Base-by-base conservation (phyloP, 30 jellyfish, hydroid and myxozoan species). In the Pelagia noctiluca region DNA sequence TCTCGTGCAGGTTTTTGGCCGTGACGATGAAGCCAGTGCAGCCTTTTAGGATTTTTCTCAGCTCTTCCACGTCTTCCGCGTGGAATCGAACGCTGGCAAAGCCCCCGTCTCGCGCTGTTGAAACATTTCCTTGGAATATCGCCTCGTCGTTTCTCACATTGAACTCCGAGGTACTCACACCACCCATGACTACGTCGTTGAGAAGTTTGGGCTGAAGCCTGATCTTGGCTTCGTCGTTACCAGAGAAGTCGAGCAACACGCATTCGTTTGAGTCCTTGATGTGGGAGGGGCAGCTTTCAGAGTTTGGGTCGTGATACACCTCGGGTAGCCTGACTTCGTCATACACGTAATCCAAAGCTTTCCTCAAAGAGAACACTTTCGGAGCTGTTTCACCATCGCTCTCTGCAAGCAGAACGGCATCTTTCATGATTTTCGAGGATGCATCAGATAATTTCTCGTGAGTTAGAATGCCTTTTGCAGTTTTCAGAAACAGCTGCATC, bases 81-180 rank as follows among this genome's bases (percentile, higher is more conserved):
- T 82, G 88, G 53, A 93, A 73, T 25, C 97, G 88, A 7, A 93
- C 80, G 52, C 99, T 93, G 0, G 99, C 94, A 82, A 93, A 93
- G 5, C 99, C 99, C 42, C 99, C 99, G 23, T 83, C 76, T 22
- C 84, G 76, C 10, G 28, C 70, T 11, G 96, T 54, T 35, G 92
- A 65, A 26, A 93, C 82, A 24, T 75, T 47, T 33, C 99, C 99
- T 0, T 60, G 60, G 37, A 93, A 93, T 16, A 33, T 37, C n/a
- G 88, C 91, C 60, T 50, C 87, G 2, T 25, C 76, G 16, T 52
- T 60, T 37, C 71, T 31, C 2, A 61, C 23, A n/a, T 50, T 70
- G 71, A 77, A 80, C 23, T 64, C 87, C 4, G 96, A 77, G 18
- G 47, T 24, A 53, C 90, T 74, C 32, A 42, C 25, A 34, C 96